phyloP scores from a whole-genome alignment of 2,113 vertebrate species.

The Kobus ellipsiprymnus region DNA sequence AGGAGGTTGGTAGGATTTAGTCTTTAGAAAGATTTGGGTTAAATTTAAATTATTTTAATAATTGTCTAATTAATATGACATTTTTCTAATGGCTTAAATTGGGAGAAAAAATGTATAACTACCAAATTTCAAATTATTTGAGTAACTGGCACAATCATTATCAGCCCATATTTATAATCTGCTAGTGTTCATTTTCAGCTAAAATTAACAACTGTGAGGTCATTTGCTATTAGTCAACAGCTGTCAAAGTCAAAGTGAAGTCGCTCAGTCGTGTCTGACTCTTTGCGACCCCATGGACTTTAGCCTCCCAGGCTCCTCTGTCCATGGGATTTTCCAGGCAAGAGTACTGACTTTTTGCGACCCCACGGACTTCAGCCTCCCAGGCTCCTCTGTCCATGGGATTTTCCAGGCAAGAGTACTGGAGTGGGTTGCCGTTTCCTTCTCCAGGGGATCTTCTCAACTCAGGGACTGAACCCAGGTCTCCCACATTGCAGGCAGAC shows the following conservation, averaged over 20 bases:
- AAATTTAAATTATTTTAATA: background rate
- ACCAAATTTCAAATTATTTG: background rate
- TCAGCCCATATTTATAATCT: background rate
- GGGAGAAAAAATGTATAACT: background rate
- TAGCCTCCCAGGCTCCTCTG: too few species aligned
- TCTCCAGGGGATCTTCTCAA: too few species aligned
- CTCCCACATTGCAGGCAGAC: fast-evolving
- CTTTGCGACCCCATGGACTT: too few species aligned
- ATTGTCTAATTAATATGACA: background rate
- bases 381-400: too few species aligned
- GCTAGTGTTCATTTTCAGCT: background rate
- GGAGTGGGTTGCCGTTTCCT: too few species aligned
- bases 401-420: too few species aligned
- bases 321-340: too few species aligned
- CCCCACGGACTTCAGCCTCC: too few species aligned
- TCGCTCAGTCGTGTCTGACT: fast-evolving
- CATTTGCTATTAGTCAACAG: background rate
- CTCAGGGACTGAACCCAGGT: fast-evolving
- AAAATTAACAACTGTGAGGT: background rate
- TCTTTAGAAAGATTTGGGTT: background rate
- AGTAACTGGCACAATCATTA: background rate
- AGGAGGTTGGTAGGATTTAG: background rate
- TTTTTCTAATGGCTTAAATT: constrained; percentile 4
- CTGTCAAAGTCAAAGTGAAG: background rate
- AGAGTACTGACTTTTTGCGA: too few species aligned